Evolutionary conservation across 2,888 invertebrate genomes (phyloP).

Genomic region (Conus canariensis): DNA sequence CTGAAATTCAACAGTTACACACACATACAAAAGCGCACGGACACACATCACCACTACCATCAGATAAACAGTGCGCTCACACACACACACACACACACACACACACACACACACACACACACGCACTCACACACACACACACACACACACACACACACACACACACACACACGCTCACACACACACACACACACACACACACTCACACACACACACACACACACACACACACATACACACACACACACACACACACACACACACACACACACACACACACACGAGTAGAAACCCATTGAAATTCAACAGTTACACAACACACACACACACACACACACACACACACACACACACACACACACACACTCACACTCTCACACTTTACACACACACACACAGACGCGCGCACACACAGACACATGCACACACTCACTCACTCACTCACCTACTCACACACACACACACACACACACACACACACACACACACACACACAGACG

Average conservation of each 20-base stretch:
- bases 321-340: not conserved
- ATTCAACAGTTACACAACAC: not conserved
- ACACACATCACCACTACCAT: no score
- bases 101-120: not conserved
- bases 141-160: no score
- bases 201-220: no score
- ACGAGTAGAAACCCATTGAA: no score
- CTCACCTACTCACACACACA: not conserved
- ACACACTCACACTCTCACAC: not conserved
- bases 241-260: no score
- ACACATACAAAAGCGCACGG: not conserved
- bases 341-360: not conserved
- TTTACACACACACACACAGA: not conserved
- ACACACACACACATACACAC: no score
- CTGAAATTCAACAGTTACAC: no score
- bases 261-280: no score
- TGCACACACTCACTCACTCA: not conserved
- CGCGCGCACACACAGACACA: not conserved
- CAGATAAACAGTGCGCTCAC: no score
- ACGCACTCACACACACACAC: no score
- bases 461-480: conserved; percentile 10
- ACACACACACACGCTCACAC: no score
- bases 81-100: conserved; percentile 10
- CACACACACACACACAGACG: conserved; percentile 1
- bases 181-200: no score